Evolutionary conservation across 2,113 vertebrate genomes (phyloP).

Genomic region (Rissa tridactyla): DNA sequence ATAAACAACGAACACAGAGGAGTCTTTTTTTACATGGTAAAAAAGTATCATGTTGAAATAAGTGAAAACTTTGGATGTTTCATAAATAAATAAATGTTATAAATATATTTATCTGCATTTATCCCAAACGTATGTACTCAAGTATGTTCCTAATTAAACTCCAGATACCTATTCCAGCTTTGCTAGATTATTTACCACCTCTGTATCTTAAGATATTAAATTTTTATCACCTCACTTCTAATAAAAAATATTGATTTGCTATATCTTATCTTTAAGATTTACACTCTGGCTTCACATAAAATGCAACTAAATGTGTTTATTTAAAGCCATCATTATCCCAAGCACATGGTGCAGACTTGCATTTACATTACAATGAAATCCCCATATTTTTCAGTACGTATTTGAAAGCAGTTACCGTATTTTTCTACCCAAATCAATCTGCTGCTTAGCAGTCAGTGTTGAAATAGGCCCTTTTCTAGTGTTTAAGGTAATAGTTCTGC

Average conservation of each 20-base stretch:
- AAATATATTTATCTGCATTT: not conserved
- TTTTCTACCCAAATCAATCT: slow-evolving; percentile 7
- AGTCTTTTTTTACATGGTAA: not conserved
- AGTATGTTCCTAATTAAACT: not conserved
- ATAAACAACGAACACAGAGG: not conserved
- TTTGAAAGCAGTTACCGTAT: not conserved
- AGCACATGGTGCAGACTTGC: not conserved
- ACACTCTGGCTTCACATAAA: not conserved
- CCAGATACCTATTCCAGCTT: not conserved
- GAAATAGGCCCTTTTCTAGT: slow-evolving; percentile 2
- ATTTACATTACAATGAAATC: not conserved
- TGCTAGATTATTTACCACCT: not conserved
- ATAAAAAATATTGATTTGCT: not conserved
- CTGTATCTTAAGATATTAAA: not conserved
- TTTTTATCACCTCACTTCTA: not conserved
- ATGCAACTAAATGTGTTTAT: slow-evolving; percentile 10
- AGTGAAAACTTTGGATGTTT: not conserved
- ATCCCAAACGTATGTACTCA: not conserved
- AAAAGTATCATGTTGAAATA: not conserved
- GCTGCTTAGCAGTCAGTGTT: not conserved
- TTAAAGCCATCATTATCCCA: not conserved
- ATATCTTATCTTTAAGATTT: not conserved
- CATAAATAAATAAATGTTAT: not conserved
- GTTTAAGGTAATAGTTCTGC: slow-evolving; percentile 14
- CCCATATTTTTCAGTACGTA: not conserved